A percentile compares a stretch with the other conserved stretches of the same genome.
Conservation (phyloP, 1,140 invertebrate genomes). For the Mizuhopecten yessoensis region DNA sequence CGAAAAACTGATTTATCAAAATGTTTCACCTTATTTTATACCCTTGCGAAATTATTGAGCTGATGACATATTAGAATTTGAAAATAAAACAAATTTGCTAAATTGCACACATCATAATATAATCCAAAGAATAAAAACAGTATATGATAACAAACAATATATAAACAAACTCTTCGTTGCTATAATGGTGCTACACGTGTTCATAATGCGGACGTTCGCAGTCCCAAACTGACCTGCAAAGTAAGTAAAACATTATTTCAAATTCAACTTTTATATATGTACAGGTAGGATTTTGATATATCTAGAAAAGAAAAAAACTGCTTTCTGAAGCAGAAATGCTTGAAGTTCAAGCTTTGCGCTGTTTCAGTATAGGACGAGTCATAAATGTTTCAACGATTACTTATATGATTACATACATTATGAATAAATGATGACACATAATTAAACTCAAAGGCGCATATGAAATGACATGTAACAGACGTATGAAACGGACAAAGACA, state of each 20-base stretch:
- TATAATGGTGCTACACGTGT: constrained; percentile 26
- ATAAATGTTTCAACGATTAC: too few species aligned
- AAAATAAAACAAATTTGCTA: neutral
- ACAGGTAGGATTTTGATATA: neutral
- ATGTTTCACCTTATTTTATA: too few species aligned
- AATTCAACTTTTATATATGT: neutral
- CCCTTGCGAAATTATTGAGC: neutral
- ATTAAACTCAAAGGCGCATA: neutral
- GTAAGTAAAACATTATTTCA: neutral
- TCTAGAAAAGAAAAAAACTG: neutral
- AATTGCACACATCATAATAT: neutral
- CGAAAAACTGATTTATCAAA: too few species aligned
- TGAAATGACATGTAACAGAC: neutral
- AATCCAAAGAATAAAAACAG: neutral
- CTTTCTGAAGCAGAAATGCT: too few species aligned
- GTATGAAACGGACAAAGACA: neutral
- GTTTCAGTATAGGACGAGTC: too few species aligned
- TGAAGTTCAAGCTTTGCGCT: too few species aligned
- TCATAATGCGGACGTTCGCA: neutral
- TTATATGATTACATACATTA: neutral
- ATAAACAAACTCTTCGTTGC: constrained; percentile 32
- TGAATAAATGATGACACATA: neutral
- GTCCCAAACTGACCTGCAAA: constrained; percentile 31
- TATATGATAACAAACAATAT: constrained; percentile 36
- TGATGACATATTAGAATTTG: neutral